Conservation (phyloP, 2,888 invertebrate species). For the Euzophera pinguis region DNA sequence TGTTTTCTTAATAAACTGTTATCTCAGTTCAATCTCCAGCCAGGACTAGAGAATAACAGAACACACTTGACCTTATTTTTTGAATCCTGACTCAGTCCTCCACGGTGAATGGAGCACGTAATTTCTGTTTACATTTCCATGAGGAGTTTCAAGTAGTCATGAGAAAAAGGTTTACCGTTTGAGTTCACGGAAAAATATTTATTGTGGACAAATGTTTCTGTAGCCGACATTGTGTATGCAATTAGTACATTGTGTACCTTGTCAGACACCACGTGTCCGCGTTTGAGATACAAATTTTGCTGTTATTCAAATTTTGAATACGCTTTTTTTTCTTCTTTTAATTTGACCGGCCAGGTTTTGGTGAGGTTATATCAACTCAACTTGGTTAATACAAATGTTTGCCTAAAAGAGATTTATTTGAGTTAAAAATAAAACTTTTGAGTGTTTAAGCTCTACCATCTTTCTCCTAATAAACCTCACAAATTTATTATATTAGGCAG, state of each 20-base stretch:
- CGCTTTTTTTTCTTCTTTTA: neutral
- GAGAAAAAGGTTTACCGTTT: conserved; percentile 55
- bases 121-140: conserved; percentile 72
- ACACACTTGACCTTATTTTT: conserved; percentile 34
- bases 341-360: neutral
- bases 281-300: conserved; percentile 9
- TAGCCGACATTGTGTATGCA: conserved; percentile 40
- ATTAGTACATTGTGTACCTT: conserved; percentile 37
- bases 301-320: conserved; percentile 14
- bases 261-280: neutral
- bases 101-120: conserved; percentile 64
- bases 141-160: conserved; percentile 55
- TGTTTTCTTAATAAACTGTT: conserved; percentile 2
- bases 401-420: neutral
- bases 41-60: conserved; percentile 14
- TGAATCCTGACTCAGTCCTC: conserved; percentile 49
- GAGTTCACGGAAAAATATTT: conserved; percentile 50
- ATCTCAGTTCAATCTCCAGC: conserved; percentile 1
- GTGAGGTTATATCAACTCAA: neutral
- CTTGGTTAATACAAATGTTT: neutral
- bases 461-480: no score
- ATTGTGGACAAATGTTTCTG: conserved; percentile 51
- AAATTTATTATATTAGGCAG: no score
- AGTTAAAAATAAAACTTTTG: no score
- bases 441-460: no score